These are phyloP conservation scores for Emys orbicularis DNA, from an alignment of 2,797 vertebrate genomes.

Conservation along the genomic window DNA sequence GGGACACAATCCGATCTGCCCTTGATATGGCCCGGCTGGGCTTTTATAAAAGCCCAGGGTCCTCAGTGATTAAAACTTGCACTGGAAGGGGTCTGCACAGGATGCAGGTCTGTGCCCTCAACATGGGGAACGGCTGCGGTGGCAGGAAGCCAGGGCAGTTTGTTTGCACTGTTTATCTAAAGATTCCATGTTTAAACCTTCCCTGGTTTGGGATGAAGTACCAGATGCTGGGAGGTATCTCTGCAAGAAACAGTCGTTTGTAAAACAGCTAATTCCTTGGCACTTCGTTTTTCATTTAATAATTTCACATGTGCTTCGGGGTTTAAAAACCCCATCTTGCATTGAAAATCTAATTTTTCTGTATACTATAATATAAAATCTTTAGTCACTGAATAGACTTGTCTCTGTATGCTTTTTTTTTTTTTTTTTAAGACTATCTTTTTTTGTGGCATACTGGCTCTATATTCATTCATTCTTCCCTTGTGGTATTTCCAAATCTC, in stretches of 20 bases:
- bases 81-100: neutral
- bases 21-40: neutral
- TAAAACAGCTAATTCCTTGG: rapidly evolving
- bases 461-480: neutral
- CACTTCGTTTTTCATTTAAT: rapidly evolving
- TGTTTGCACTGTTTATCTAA: neutral
- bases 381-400: neutral
- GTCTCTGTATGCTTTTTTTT: neutral
- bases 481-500: neutral
- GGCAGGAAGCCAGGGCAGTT: neutral
- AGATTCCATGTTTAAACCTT: neutral
- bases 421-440: neutral
- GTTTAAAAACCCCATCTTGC: neutral
- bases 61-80: neutral
- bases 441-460: neutral
- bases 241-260: neutral
- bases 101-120: neutral
- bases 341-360: neutral
- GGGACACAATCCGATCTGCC: neutral
- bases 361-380: rapidly evolving
- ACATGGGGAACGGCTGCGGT: neutral
- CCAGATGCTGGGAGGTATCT: neutral
- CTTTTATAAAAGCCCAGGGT: neutral
- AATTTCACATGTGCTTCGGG: neutral
- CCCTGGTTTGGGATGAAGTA: neutral